A percentile compares a stretch with the other conserved stretches of the same genome.
These are phyloP conservation scores for Climacteris rufus DNA, from an alignment of 2,113 vertebrate genomes.

Conservation along the genomic window DNA sequence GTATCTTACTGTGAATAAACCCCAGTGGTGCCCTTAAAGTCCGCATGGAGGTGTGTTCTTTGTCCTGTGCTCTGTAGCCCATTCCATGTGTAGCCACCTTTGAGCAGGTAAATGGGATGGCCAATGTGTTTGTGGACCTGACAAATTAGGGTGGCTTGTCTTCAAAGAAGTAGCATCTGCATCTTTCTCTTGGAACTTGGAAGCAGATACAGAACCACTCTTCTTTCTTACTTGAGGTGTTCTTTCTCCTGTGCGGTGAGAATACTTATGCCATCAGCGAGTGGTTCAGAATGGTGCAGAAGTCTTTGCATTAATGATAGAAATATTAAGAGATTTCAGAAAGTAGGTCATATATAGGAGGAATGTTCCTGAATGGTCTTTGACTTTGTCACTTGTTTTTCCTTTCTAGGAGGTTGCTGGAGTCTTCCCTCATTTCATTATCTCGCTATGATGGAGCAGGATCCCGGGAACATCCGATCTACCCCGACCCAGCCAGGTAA, in stretches of 20 bases:
- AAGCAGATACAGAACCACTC: background rate
- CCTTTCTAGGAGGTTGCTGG: constrained; percentile 87
- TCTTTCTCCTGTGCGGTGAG: background rate
- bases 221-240: background rate
- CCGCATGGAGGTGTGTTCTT: background rate
- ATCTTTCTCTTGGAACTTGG: background rate
- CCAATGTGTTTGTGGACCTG: background rate
- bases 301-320: background rate
- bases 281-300: background rate
- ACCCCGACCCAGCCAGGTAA: constrained; percentile 97
- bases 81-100: background rate
- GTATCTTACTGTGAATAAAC: background rate
- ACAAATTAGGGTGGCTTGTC: background rate
- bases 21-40: background rate
- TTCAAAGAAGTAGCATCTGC: background rate
- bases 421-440: constrained; percentile 93
- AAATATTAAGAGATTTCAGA: background rate
- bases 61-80: background rate
- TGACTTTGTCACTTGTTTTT: constrained; percentile 62
- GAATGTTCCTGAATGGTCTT: constrained; percentile 37
- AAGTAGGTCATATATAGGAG: background rate
- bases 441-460: constrained; percentile 96
- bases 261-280: background rate
- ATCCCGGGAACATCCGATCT: constrained; percentile 97
- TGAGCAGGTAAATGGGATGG: background rate